Percentiles rank a stretch among this genome's conserved stretches.
phyloP scores from a whole-genome alignment of 2,113 vertebrate genomes.

The Eulacestoma nigropectus region DNA sequence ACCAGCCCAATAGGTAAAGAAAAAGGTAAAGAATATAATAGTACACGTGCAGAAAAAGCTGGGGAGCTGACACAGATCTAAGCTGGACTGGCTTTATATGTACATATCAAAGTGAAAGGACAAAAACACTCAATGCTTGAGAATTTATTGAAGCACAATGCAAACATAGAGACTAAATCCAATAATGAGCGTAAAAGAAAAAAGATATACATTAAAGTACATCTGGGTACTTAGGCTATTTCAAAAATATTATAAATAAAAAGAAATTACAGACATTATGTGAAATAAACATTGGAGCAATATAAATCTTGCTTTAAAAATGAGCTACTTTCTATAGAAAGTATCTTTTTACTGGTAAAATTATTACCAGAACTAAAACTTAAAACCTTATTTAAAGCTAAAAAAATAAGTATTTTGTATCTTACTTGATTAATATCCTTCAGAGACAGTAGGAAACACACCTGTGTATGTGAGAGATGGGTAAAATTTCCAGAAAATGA shows the following conservation, averaged over 20 bases:
- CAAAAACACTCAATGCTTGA: not conserved
- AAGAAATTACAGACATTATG: not conserved
- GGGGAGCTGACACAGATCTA: not conserved
- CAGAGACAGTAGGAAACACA: not conserved
- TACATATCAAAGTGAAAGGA: not conserved
- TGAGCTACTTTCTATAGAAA: not conserved
- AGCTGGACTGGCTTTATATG: not conserved
- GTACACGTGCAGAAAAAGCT: not conserved
- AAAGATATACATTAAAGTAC: not conserved
- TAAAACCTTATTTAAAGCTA: not conserved
- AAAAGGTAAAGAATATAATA: not conserved
- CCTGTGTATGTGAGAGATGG: not conserved
- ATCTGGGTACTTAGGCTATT: not conserved
- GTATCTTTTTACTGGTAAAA: not conserved
- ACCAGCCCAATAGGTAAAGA: not conserved
- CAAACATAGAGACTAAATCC: not conserved
- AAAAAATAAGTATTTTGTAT: not conserved
- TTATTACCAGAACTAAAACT: not conserved
- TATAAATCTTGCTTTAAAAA: not conserved
- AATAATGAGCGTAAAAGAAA: not conserved
- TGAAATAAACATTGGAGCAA: not conserved
- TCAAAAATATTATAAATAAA: not conserved
- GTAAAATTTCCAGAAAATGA: not conserved
- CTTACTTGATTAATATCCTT: not conserved
- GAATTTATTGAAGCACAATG: not conserved